phyloP scores from a whole-genome alignment of 2,797 vertebrate species.

The Amblyraja radiata region DNA sequence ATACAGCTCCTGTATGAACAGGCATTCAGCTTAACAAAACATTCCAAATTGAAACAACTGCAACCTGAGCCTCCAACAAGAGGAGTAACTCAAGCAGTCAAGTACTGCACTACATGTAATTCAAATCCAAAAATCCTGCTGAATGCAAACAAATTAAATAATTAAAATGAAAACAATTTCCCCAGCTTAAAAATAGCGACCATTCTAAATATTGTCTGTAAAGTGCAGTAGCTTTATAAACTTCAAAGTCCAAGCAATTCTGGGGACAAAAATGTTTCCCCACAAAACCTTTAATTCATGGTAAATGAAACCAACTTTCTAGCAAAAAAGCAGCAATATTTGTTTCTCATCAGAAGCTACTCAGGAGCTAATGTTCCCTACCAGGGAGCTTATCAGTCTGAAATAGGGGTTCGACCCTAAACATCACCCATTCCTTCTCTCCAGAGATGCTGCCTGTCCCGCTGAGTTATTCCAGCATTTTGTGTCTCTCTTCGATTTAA shows the following conservation, averaged over 20 bases:
- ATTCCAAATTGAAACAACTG: conserved; percentile 56
- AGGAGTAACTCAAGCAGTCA: conserved; percentile 47
- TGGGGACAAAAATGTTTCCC: not conserved
- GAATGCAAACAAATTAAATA: not conserved
- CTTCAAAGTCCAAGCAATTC: not conserved
- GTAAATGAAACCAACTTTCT: not conserved
- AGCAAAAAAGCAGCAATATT: not conserved
- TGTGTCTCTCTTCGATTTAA: too few species aligned
- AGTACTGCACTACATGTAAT: conserved; percentile 49
- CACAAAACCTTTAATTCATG: not conserved
- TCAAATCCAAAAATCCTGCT: conserved; percentile 38
- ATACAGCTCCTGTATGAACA: conserved; percentile 65
- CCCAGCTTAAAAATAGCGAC: not conserved
- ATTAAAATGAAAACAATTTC: not conserved
- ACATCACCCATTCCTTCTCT: too few species aligned
- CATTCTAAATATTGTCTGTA: not conserved
- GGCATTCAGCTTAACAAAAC: conserved; percentile 54
- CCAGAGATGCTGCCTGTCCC: too few species aligned
- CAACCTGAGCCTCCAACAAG: conserved; percentile 53
- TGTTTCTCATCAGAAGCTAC: not conserved
- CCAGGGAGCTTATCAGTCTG: too few species aligned
- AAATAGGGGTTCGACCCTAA: too few species aligned
- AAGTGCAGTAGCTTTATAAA: not conserved
- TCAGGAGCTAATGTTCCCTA: too few species aligned
- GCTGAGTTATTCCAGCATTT: too few species aligned